Evolutionary conservation across 2,797 vertebrate species (phyloP).

Genomic region (Centroberyx gerrardi): DNA sequence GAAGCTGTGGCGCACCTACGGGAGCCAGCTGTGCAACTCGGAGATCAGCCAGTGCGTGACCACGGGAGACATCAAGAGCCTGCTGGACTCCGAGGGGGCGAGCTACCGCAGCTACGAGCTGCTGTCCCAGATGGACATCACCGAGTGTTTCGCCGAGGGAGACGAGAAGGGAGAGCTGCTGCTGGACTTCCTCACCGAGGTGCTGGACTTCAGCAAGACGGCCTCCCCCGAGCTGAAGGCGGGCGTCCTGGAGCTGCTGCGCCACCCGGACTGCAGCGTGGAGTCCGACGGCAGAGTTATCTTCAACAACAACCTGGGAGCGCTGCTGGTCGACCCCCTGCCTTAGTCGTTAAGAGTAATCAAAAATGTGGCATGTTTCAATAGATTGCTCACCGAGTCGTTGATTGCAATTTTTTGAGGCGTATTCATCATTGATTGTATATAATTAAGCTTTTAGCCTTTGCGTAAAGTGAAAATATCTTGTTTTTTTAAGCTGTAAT

Average conservation of each 20-base stretch:
- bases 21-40: conserved; percentile 76
- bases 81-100: conserved; percentile 85
- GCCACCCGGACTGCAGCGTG: conserved; percentile 87
- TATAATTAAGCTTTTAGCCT: too few species aligned
- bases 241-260: conserved; percentile 87
- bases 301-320: conserved; percentile 91
- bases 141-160: conserved; percentile 91
- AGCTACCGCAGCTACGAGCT: conserved; percentile 86
- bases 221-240: conserved; percentile 88
- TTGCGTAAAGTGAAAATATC: too few species aligned
- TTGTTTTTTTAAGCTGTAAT: too few species aligned
- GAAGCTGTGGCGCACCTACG: conserved; percentile 88
- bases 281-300: conserved; percentile 87
- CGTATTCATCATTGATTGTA: too few species aligned
- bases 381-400: neutral
- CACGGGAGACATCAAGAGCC: conserved; percentile 81
- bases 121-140: conserved; percentile 92
- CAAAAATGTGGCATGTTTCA: neutral
- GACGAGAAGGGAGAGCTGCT: conserved; percentile 90
- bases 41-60: conserved; percentile 88
- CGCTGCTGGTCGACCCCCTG: conserved; percentile 85
- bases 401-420: neutral
- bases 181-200: conserved; percentile 94
- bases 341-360: neutral
- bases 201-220: conserved; percentile 86